Evolutionary conservation across 2,113 vertebrate genomes (phyloP), one percentile per base, ranked within the genome.

Genomic region (Ceuthmochares aereus): DNA sequence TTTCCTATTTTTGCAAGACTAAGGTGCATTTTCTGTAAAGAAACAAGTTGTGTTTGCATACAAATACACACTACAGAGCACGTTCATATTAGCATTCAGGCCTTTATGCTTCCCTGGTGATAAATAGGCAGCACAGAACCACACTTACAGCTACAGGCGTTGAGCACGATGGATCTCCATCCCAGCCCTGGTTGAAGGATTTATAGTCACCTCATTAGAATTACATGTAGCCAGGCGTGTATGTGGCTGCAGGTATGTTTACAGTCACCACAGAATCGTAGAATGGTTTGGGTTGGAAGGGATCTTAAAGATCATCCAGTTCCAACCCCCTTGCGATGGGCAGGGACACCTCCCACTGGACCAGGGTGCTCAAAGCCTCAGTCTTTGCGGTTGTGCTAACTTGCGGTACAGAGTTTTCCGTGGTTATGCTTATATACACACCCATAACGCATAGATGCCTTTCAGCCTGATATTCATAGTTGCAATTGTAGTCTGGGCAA

Each of bases 61-160:
- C 58, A 69, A 58, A 58, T 40, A 43, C 0, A 1, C 52, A 54
- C 34, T 54, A 73, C 77, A 63, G 52, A 82, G 70, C 60, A 19
- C 1, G 36, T 47, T 62, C 49, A 2, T 5, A 4, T 66, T 83
- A 63, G 42, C 63, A 60, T 70, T 63, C 88, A 70, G 82, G 29
- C 52, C 82, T 58, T 36, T 16, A 34, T 8, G 17, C n/a, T 7
- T 55, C 30, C 51, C 22, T 32, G n/a, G 5, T 0, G 0, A 80
- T 49, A 66, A 86, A 87, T 7, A 14, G 0, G n/a, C 26, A 69
- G 82, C 54, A 36, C 30, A 76, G 54, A 90, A 64, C 19, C 40
- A 15, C 60, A 3, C 37, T 20, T 8, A 10, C 5, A 82, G 63
- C 67, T 60, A 42, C 54, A 29, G 43, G 32, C 66, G 16, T 25